These are phyloP conservation scores for Leptinotarsa juncta DNA, from an alignment of 2,888 invertebrate genomes.

Conservation along the genomic window DNA sequence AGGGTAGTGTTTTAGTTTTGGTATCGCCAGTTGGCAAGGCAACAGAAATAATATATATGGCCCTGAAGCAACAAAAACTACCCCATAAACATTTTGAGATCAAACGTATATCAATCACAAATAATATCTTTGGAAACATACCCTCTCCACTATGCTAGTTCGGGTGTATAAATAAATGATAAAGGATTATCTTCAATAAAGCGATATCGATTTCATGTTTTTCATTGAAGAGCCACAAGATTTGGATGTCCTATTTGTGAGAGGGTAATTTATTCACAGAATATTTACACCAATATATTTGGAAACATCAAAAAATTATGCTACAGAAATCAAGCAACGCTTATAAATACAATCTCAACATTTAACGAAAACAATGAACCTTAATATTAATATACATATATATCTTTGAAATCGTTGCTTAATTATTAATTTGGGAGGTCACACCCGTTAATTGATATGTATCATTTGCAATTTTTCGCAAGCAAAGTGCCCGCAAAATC, in stretches of 20 bases:
- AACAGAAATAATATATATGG: neutral
- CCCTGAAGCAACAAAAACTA: constrained; percentile 1
- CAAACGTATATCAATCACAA: constrained; percentile 34
- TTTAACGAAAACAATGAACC: constrained; percentile 27
- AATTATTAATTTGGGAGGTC: constrained; percentile 33
- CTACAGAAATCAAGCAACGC: constrained; percentile 28
- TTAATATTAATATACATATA: constrained; percentile 23
- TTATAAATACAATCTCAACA: constrained; percentile 26
- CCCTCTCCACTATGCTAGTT: constrained; percentile 14
- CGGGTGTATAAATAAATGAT: neutral
- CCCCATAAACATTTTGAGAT: constrained; percentile 34
- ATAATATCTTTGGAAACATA: neutral
- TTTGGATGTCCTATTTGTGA: neutral
- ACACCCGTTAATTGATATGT: constrained; percentile 49
- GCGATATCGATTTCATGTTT: neutral
- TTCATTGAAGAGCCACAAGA: neutral
- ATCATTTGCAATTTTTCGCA: constrained; percentile 45
- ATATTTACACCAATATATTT: constrained; percentile 36
- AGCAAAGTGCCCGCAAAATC: constrained; percentile 31
- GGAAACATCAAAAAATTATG: constrained; percentile 31
- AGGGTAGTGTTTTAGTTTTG: constrained; percentile 5
- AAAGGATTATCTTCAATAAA: neutral
- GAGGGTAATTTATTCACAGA: constrained; percentile 25
- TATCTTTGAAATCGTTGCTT: constrained; percentile 44
- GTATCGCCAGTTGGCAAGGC: neutral